Percentiles rank a stretch among this genome's conserved stretches.
Conservation (phyloP, 2,113 vertebrate species). For the Coturnix japonica region DNA sequence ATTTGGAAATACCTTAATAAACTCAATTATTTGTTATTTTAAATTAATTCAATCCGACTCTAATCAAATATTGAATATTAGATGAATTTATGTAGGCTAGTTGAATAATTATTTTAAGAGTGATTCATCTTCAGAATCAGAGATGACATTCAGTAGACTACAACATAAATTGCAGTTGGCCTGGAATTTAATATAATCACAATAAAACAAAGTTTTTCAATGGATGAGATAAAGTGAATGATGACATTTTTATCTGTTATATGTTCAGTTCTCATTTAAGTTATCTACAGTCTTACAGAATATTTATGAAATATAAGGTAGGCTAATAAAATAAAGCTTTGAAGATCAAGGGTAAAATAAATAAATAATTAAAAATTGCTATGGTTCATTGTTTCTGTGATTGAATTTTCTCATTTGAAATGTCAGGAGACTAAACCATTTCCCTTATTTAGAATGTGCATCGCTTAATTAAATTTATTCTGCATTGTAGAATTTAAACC, state of each 20-base stretch:
- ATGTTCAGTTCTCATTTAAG: neutral
- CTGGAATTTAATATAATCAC: neutral
- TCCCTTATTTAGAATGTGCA: constrained; percentile 41
- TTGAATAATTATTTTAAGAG: neutral
- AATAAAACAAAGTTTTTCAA: neutral
- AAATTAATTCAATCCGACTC: neutral
- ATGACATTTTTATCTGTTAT: neutral
- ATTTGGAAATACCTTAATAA: neutral
- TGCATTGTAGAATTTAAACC: neutral
- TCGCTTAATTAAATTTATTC: constrained; percentile 47
- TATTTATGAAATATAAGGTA: neutral
- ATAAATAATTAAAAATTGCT: neutral
- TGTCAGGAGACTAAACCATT: neutral
- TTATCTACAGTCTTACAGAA: neutral
- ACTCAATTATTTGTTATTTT: neutral
- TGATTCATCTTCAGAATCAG: neutral
- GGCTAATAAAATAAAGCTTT: constrained; percentile 15
- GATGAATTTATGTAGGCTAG: neutral
- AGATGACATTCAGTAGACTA: neutral
- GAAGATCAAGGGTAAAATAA: neutral
- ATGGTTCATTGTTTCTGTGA: constrained; percentile 33
- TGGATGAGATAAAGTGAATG: neutral
- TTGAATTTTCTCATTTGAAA: constrained; percentile 43
- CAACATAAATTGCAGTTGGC: neutral
- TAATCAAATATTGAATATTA: neutral